Base-by-base conservation (phyloP, 2,888 invertebrate species). In the Megaustenia siamemsis region DNA sequence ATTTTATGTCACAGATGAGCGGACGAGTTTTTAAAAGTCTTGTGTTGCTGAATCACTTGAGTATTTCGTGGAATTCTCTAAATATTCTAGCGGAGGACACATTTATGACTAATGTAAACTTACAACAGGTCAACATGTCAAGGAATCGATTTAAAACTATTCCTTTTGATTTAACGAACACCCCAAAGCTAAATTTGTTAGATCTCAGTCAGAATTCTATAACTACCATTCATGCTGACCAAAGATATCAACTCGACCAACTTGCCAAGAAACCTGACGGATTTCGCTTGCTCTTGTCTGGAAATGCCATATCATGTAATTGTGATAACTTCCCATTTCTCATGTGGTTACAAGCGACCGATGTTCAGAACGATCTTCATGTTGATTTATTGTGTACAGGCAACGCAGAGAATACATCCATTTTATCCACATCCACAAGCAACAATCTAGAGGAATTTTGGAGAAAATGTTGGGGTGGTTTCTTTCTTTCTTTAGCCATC, bases 251-350 rank as follows among this genome's bases (percentile, higher is more conserved):
- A 12, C 21, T 82, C 2, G 82, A 82, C 43, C 21, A 28, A 24
- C 32, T 56, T 10, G 75, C 66, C 15, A 5, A 21, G 15, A 10
- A 38, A 12, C 43, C 38, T 32, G 45, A 3, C 12, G 32, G 49
- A 12, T 40, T 82, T n/a, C 6, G 24, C 0, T 18, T 82, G n/a
- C 43, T 60, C 1, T n/a, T 82, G 8, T 38, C 32, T 35, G 82
- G 82, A 45, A 82, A 82, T 40, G 35, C n/a, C 1, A 10, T 82
- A 28, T 82, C 76, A 0, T 82, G 82, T 32, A 76, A 73, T 24
- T 82, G 82, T 32, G 10, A 35, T 18, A 66, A 66, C 49, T 12
- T 82, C 45, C 32, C 35, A 45, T 82, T 76, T 76, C 66, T 82
- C 21, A n/a, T 45, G 0, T 82, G 82, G 76, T 24, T 82, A 40